Base-by-base conservation (phyloP, 2,113 vertebrate species). In the Oncorhynchus kisutch region DNA sequence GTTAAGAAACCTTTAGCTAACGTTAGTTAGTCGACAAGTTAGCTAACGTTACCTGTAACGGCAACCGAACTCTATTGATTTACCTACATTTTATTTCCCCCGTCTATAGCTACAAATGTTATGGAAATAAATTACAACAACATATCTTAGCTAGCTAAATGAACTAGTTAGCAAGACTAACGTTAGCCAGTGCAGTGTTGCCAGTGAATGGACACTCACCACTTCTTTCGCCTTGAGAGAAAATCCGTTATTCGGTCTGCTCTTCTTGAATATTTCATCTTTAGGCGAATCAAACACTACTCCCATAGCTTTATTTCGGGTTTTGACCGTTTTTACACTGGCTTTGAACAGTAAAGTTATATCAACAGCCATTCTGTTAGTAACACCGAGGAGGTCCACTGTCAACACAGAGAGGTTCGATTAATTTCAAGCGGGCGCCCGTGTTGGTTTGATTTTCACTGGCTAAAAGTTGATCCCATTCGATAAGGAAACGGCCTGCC, bases 251-350 rank as follows among this genome's bases (percentile, higher is more conserved):
- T 92, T 94, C 6, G 92, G 88, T 83, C 95, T 91, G 77, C 88
- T 92, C 78, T 91, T 83, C 71, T 94, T 95, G 54, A 96, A 92
- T 59, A 96, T 90, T 1, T 96, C 93, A 25, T 95, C 94, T 77
- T 88, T 93, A 13, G 88, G 78, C 0, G 89, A 90, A 71, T 94
- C 93, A 49, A 93, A 86, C 45, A 91, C 92, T 29, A 96, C 90
- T 20, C 97, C 97, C 67, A 99, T 93, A 3, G 95, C 96, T 81
- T 97, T 99, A 89, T 98, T 98, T 27, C 96, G 93, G 0, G 97
- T 99, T 87, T 99, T 98, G 3, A 98, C 97, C 0, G 97, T 99
- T 91, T 98, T 98, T 3, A 99, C 97, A 34, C 96, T 96, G 76
- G 96, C 97, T 90, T 95, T 95, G 82, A 98, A 98, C 0, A 98